Conservation (phyloP, 2,888 invertebrate genomes). For the Ferdinandea cuprea region DNA sequence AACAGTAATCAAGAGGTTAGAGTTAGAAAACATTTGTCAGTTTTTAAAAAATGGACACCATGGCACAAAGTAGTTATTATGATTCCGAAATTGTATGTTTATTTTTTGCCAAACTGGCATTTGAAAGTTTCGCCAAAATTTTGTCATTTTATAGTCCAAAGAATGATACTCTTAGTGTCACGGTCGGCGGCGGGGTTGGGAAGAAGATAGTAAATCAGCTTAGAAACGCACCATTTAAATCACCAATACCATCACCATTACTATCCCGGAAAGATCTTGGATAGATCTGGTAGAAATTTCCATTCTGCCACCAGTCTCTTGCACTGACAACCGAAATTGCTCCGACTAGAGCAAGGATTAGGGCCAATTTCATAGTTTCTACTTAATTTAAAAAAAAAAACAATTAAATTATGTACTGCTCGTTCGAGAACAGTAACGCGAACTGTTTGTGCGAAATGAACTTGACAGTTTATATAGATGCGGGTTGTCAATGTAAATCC, state of each 20-base stretch:
- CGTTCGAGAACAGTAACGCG: conserved; percentile 11
- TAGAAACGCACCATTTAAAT: conserved; percentile 85
- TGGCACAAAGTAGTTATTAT: neutral
- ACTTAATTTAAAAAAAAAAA: neutral
- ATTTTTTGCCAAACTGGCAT: too few species aligned
- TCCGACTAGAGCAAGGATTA: conserved; percentile 39
- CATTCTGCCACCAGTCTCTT: conserved; percentile 81
- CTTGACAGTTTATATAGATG: conserved; percentile 47
- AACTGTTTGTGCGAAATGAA: neutral
- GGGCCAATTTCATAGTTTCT: conserved; percentile 28
- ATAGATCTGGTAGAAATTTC: conserved; percentile 90
- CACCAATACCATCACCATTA: conserved; percentile 89
- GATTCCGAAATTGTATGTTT: too few species aligned
- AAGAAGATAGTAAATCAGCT: too few species aligned
- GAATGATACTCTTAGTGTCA: too few species aligned
- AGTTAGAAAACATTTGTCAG: conserved; percentile 49
- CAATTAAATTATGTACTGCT: conserved; percentile 1
- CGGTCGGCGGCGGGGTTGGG: too few species aligned
- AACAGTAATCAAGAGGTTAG: too few species aligned
- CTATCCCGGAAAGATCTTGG: conserved; percentile 92
- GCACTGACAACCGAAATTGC: conserved; percentile 37
- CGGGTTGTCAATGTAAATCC: neutral
- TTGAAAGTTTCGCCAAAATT: too few species aligned
- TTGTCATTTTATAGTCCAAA: too few species aligned
- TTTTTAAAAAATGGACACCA: neutral